These are phyloP conservation scores for Arvicanthis niloticus DNA, from an alignment of 2,113 vertebrate genomes.

Conservation along the genomic window DNA sequence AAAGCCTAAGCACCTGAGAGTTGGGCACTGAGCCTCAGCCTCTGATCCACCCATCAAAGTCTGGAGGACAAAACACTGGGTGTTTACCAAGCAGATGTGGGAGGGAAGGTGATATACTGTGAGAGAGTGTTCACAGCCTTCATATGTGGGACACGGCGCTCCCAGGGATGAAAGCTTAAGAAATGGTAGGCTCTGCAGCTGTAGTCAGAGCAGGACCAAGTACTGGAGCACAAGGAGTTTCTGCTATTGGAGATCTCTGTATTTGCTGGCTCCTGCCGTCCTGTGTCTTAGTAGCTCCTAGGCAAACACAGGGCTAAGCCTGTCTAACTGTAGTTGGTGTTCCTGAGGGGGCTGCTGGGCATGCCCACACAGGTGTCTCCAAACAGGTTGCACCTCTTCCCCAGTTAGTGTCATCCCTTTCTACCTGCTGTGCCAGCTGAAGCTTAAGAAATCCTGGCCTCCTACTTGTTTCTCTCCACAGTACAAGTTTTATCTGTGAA, in stretches of 20 bases:
- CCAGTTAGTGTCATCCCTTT: not conserved
- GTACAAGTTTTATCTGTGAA: not conserved
- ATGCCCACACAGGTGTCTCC: not conserved
- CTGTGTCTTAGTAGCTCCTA: not conserved
- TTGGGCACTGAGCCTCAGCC: not conserved
- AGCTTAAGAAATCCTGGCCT: not conserved
- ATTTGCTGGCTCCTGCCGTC: not conserved
- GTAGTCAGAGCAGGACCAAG: not conserved
- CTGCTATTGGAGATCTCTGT: not conserved
- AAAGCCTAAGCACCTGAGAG: not conserved
- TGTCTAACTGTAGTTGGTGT: not conserved
- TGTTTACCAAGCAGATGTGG: too few relatives aligned
- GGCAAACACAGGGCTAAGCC: not conserved
- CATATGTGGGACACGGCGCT: fast-evolving
- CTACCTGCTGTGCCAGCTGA: not conserved
- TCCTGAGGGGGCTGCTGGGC: not conserved
- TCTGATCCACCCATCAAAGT: not conserved
- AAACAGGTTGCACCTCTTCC: not conserved
- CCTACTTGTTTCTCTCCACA: not conserved
- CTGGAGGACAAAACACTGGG: not conserved
- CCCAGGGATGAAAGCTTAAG: not conserved
- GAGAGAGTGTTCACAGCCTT: not conserved
- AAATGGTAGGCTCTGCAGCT: not conserved
- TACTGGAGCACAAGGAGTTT: too few relatives aligned
- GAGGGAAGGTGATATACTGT: too few relatives aligned